Percentiles rank a stretch among this genome's conserved stretches.
phyloP scores from a whole-genome alignment of 2,113 vertebrate genomes.

The Lophius piscatorius region DNA sequence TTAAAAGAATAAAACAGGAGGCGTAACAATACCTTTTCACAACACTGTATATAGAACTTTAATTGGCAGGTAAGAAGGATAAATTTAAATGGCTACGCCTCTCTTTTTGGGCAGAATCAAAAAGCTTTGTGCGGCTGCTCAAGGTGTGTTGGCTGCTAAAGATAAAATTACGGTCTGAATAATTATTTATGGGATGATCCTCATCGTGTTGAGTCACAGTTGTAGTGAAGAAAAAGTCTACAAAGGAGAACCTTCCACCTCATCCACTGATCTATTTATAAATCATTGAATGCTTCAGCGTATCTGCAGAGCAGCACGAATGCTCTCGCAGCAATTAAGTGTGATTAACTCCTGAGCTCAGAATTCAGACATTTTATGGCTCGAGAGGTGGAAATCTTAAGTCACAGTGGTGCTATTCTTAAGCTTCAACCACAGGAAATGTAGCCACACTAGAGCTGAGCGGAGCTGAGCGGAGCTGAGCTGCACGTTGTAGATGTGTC shows the following conservation, averaged over 20 bases:
- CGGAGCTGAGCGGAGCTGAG: no score
- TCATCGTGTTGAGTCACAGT: constrained; percentile 4
- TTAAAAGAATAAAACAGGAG: no score
- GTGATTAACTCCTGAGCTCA: constrained; percentile 37
- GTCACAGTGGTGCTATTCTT: constrained; percentile 60
- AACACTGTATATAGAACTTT: no score
- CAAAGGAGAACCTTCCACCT: not conserved
- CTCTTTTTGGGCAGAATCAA: no score
- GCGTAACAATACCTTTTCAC: no score
- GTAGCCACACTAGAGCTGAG: constrained; percentile 31
- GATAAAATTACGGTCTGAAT: constrained; percentile 14
- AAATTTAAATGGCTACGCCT: no score
- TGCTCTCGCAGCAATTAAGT: constrained; percentile 6
- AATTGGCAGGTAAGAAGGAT: no score
- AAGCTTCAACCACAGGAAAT: constrained; percentile 57
- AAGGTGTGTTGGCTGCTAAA: not conserved
- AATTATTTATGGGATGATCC: constrained; percentile 5
- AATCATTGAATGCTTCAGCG: constrained; percentile 2
- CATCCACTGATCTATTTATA: not conserved
- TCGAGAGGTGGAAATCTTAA: constrained; percentile 50
- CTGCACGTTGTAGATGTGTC: constrained; percentile 52
- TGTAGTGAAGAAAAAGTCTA: not conserved
- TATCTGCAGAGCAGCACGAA: constrained; percentile 13
- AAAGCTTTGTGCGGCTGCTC: no score
- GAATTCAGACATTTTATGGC: constrained; percentile 47